Evolutionary conservation across 2,888 invertebrate species (phyloP).

Genomic region (Ichneumoninae sp.): DNA sequence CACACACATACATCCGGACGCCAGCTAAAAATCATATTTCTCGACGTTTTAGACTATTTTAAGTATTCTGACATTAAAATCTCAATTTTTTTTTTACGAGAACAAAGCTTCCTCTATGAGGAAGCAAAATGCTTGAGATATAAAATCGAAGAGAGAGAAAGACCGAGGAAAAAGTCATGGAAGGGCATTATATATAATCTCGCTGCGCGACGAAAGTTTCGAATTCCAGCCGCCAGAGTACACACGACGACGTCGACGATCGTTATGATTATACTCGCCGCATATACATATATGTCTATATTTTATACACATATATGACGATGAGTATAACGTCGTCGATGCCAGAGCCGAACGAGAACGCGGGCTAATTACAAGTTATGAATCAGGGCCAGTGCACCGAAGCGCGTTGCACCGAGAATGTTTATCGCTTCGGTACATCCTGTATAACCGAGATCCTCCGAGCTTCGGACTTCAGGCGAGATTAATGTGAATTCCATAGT

Average conservation of each 20-base stretch:
- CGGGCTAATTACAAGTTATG: constrained; percentile 68
- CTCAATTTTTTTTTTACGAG: no score
- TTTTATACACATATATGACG: no score
- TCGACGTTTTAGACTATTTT: no score
- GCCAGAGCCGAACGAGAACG: constrained; percentile 23
- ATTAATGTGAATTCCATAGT: constrained; percentile 34
- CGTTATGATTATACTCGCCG: constrained; percentile 24
- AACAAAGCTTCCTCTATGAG: no score
- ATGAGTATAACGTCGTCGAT: constrained; percentile 1
- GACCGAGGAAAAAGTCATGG: constrained; percentile 43
- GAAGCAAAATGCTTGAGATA: neutral
- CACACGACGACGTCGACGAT: constrained; percentile 22
- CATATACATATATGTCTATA: neutral
- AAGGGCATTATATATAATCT: constrained; percentile 33
- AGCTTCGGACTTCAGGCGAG: neutral
- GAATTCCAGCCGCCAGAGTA: constrained; percentile 62
- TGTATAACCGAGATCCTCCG: constrained; percentile 28
- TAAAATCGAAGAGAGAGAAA: neutral
- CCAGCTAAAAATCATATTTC: no score
- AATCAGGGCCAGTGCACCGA: constrained; percentile 62
- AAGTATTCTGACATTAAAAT: no score
- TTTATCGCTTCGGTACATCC: constrained; percentile 65
- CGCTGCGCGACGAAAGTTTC: constrained; percentile 46
- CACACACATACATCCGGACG: no score
- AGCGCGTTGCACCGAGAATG: constrained; percentile 66